These are phyloP conservation scores for Pristionchus exspectatus DNA, from an alignment of 2,888 invertebrate genomes.

Conservation along the genomic window DNA sequence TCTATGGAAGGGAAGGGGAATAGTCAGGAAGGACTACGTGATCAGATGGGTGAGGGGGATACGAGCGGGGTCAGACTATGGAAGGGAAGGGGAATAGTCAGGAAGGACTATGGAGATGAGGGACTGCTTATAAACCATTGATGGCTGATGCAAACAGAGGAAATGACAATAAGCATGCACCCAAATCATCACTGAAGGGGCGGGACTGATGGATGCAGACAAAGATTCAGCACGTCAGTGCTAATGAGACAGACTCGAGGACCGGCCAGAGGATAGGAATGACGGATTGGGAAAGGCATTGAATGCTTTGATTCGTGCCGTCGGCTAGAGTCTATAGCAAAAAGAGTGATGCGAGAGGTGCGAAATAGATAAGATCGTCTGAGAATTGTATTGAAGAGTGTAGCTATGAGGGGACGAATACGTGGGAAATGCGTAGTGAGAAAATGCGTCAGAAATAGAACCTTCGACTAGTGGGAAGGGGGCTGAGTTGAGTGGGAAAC, in stretches of 20 bases:
- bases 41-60: too few species aligned
- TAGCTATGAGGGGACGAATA: neutral
- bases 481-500: constrained; percentile 3
- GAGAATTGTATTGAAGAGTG: constrained; percentile 15
- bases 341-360: constrained; percentile 23
- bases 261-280: neutral
- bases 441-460: neutral
- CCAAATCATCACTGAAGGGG: neutral
- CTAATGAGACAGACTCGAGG: neutral
- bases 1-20: neutral
- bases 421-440: neutral
- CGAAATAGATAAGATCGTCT: constrained; percentile 36
- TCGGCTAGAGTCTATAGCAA: neutral
- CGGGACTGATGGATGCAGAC: neutral
- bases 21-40: neutral
- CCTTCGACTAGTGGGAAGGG: neutral
- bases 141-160: neutral
- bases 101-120: neutral
- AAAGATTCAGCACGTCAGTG: neutral
- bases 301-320: neutral
- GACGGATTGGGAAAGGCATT: neutral
- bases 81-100: neutral
- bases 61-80: neutral
- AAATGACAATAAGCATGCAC: neutral
- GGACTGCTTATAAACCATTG: neutral